Evolutionary conservation across 2,797 vertebrate genomes (phyloP).

Genomic region (Smutsia temminckii): DNA sequence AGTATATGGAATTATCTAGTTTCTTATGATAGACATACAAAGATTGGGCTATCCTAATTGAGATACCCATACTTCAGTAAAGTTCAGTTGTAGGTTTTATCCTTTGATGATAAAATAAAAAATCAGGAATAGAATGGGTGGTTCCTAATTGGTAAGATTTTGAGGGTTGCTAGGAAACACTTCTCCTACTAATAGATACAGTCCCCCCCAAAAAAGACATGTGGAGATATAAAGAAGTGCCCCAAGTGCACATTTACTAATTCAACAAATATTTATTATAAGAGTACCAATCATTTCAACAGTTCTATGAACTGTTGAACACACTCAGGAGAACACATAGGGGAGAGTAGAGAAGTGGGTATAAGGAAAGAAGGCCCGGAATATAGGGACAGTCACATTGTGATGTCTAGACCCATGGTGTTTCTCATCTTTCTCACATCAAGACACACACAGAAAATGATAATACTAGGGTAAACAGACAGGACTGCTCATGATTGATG

Average conservation of each 20-base stretch:
- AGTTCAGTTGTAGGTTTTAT: not conserved
- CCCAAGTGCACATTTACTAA: not conserved
- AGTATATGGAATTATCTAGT: not conserved
- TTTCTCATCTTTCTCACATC: not conserved
- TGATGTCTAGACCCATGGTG: not conserved
- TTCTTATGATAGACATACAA: not conserved
- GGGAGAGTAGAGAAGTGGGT: not conserved
- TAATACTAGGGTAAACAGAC: not conserved
- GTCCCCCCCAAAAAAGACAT: not conserved
- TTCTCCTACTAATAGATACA: not conserved
- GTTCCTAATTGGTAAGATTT: not conserved
- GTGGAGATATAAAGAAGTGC: not conserved
- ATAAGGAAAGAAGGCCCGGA: not conserved
- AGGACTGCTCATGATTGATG: not conserved
- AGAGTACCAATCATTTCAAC: not conserved
- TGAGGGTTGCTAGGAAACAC: not conserved
- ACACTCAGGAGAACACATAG: not conserved
- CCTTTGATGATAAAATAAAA: not conserved
- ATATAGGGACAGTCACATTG: rapidly evolving
- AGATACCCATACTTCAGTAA: not conserved
- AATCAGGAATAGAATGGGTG: not conserved
- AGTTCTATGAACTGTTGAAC: not conserved
- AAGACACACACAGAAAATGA: not conserved
- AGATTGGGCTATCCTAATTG: not conserved
- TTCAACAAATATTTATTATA: not conserved